Evolutionary conservation across 2,888 invertebrate genomes (phyloP).

Genomic region (Cylindroiulus punctatus): DNA sequence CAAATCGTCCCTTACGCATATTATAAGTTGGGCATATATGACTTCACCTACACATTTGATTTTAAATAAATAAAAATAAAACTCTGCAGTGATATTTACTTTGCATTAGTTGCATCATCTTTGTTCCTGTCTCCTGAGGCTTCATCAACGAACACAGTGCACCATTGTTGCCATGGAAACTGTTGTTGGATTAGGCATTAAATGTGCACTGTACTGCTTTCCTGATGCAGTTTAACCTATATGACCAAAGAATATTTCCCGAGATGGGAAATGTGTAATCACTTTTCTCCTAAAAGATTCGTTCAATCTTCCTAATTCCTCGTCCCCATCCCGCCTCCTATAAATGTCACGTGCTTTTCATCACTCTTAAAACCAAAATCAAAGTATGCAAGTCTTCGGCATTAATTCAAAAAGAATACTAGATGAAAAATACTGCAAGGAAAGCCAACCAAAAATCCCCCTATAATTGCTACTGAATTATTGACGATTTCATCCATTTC

Average conservation of each 20-base stretch:
- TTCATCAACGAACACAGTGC: background rate
- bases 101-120: background rate
- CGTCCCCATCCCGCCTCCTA: background rate
- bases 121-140: background rate
- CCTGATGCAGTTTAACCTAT: background rate
- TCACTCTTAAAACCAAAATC: background rate
- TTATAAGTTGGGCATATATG: background rate
- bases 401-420: background rate
- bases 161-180: background rate
- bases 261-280: background rate
- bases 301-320: background rate
- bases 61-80: background rate
- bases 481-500: too few species aligned
- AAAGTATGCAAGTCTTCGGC: background rate
- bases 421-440: too few species aligned
- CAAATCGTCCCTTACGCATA: too few species aligned
- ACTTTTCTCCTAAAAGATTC: conserved; percentile 20
- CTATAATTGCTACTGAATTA: too few species aligned
- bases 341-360: background rate
- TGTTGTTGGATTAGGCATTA: conserved; percentile 1
- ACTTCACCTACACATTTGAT: background rate
- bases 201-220: background rate
- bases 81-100: background rate
- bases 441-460: too few species aligned
- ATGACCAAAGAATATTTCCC: conserved; percentile 23